Evolutionary conservation across 2,797 vertebrate species (phyloP).

Genomic region (Catamblyrhynchus diadema): DNA sequence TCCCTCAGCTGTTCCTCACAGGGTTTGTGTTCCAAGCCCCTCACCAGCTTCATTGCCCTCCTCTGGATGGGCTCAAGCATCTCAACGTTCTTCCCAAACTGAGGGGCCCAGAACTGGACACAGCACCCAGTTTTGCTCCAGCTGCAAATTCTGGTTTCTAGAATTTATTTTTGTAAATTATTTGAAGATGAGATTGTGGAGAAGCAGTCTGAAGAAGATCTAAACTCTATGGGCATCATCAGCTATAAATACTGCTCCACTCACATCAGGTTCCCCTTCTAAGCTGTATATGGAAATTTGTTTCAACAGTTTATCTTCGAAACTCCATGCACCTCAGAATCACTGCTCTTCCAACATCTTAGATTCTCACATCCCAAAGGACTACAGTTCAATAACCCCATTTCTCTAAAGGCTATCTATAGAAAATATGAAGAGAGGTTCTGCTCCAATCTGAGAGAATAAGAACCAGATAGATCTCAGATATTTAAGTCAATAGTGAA

Average conservation of each 20-base stretch:
- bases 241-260: not conserved
- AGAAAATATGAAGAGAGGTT: not conserved
- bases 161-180: not conserved
- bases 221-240: not conserved
- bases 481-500: not conserved
- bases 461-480: not conserved
- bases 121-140: not conserved
- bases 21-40: not conserved
- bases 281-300: not conserved
- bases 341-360: not conserved
- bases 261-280: not conserved
- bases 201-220: not conserved
- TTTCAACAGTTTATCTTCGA: not conserved
- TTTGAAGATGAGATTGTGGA: not conserved
- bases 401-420: not conserved
- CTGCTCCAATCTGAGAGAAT: not conserved
- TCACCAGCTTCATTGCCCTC: not conserved
- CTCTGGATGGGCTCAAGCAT: not conserved
- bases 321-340: not conserved
- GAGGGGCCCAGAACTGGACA: not conserved
- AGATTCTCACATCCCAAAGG: not conserved
- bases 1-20: not conserved
- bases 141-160: not conserved
- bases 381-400: not conserved
- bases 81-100: not conserved